Base-by-base conservation (phyloP, 92 coral and sea anemone genomes). In the Umimayanthus chanpuru region DNA sequence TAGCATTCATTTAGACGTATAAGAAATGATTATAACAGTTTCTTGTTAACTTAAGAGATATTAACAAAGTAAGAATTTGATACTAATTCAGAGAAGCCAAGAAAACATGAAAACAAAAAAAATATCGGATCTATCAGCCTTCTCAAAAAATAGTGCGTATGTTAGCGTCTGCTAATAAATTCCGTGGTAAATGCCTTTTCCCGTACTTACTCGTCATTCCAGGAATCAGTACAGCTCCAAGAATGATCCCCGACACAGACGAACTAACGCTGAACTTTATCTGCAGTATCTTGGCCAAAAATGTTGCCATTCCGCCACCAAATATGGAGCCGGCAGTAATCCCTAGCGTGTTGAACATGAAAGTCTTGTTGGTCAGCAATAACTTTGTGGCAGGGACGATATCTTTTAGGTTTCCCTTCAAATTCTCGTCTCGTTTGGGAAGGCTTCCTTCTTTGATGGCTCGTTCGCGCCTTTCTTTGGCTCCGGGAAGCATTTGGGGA, bases 401-500 rank as follows among this genome's bases (percentile, higher is more conserved):
- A 38, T 91, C 95, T 41, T 82, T 80, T 25, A 92, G 67, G 25
- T 84, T 44, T 43, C 87, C 94, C 70, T 73, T 88, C 73, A 93
- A 70, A 18, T 88, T 90, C 9, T 77, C 81, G 50, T 92, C 91
- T 41, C 80, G 85, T 67, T 89, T 88, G 4, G 90, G 91, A 21
- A 93, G 78, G 43, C 85, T 56, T 8, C 99, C 96, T 18, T 93
- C 89, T 41, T 89, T 86, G 18, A 89, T 88, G 12, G 94, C 95
- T 66, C 87, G 87, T 61, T 90, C 88, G 16, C 98, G 96, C 53
- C 88, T 89, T 38, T 87, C 91, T 58, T 81, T 88, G 26, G 96
- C 92, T 20, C 98, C 96, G 0, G 98, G 96, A 53, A 96, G 91
- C 81, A 82, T 91, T 14, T 89, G 77, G 12, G 99, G 99, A 77